Conservation (phyloP, 2,113 vertebrate species). For the Furnarius figulus region DNA sequence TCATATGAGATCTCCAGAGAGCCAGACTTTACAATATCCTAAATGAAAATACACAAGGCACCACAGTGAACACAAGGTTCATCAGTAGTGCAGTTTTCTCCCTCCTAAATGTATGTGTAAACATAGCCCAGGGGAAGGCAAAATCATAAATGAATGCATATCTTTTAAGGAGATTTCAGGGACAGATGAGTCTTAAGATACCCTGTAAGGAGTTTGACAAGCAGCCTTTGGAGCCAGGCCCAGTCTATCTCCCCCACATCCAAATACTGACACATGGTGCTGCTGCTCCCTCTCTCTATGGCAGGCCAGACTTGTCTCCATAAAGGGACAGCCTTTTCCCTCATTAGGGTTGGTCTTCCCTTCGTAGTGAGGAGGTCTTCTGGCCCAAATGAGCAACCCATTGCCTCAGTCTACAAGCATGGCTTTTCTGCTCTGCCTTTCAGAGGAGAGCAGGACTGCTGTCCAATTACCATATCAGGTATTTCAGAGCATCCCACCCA, state of each 20-base stretch:
- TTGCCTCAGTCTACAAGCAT: not conserved
- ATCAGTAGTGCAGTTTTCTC: not conserved
- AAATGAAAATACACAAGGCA: not conserved
- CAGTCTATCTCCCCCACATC: not conserved
- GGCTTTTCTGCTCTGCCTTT: not conserved
- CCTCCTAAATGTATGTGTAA: not conserved
- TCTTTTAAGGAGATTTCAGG: not conserved
- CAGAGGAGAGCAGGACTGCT: not conserved
- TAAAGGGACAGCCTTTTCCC: not conserved
- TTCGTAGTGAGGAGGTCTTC: not conserved
- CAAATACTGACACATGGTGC: not conserved
- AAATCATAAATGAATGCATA: not conserved
- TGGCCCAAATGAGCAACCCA: not conserved
- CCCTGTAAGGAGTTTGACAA: not conserved
- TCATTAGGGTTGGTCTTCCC: not conserved
- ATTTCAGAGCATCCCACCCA: not conserved
- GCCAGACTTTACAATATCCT: not conserved
- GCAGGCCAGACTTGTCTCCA: not conserved
- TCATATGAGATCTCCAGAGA: slow-evolving; percentile 7
- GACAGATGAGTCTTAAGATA: not conserved
- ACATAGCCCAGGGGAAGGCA: not conserved
- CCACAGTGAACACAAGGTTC: not conserved
- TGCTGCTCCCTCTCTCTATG: not conserved
- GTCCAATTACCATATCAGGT: not conserved
- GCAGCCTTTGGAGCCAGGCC: not conserved